A percentile compares a stretch with the other conserved stretches of the same genome.
These are phyloP conservation scores for Mesorhabditis sp. DNA, from an alignment of 2,888 invertebrate genomes.

Conservation along the genomic window DNA sequence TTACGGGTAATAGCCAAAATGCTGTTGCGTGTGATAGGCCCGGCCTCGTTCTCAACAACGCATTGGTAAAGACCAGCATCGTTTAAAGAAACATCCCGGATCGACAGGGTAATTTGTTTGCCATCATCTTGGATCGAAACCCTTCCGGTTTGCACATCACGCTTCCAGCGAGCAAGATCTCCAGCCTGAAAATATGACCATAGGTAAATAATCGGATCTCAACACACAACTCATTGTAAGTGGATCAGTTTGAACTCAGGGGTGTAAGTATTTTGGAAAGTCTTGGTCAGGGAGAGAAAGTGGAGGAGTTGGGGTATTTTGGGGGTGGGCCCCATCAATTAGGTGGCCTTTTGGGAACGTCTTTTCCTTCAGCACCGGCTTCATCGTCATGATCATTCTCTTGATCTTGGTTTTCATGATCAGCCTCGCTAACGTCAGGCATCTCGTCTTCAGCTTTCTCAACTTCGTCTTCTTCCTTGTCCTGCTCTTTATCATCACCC, in stretches of 20 bases:
- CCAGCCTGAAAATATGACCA: no score
- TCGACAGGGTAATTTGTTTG: slow-evolving; percentile 29
- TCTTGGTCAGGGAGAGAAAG: no score
- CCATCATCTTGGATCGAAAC: slow-evolving; percentile 22
- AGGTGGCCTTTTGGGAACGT: no score
- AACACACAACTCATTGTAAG: no score
- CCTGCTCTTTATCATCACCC: neutral
- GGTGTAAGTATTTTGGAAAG: no score
- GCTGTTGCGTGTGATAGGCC: slow-evolving; percentile 26
- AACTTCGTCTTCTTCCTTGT: slow-evolving; percentile 9
- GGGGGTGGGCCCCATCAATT: no score
- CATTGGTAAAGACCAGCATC: slow-evolving; percentile 45
- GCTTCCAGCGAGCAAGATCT: neutral
- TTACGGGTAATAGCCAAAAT: slow-evolving; percentile 38
- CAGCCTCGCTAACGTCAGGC: neutral
- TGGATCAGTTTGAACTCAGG: no score
- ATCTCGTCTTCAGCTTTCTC: slow-evolving; percentile 10
- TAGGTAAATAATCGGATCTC: no score
- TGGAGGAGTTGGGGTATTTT: no score
- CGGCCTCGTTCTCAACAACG: slow-evolving; percentile 42
- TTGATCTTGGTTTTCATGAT: slow-evolving; percentile 13
- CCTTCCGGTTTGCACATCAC: slow-evolving; percentile 18
- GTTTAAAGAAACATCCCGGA: slow-evolving; percentile 29
- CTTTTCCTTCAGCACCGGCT: slow-evolving; percentile 1
- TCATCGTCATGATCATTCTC: slow-evolving; percentile 14